These are phyloP conservation scores for Hoplodrina blanda DNA, from an alignment of 2,888 invertebrate species.

Conservation along the genomic window DNA sequence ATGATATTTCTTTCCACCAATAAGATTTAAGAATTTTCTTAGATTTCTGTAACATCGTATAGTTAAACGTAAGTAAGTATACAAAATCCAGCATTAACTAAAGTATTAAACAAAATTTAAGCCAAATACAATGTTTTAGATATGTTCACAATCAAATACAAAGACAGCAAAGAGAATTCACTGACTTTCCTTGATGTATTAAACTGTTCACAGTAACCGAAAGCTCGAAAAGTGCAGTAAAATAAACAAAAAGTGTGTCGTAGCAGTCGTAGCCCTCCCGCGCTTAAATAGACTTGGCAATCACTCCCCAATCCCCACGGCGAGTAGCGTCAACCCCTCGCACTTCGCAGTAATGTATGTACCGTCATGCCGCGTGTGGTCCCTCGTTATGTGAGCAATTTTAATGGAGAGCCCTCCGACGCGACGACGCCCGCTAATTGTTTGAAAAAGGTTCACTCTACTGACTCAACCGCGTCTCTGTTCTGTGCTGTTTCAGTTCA, in stretches of 20 bases:
- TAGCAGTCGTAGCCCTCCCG: constrained; percentile 44
- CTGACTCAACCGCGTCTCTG: constrained; percentile 59
- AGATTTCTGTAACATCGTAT: neutral
- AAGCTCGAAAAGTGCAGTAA: constrained; percentile 47
- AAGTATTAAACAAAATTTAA: neutral
- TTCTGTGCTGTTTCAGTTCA: constrained; percentile 25
- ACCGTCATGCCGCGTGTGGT: constrained; percentile 79
- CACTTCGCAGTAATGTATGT: constrained; percentile 78
- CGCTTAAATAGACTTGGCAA: constrained; percentile 69
- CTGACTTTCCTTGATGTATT: constrained; percentile 40
- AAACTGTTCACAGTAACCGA: constrained; percentile 38
- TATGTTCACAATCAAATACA: constrained; percentile 1
- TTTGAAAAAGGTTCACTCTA: constrained; percentile 77
- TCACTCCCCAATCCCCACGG: constrained; percentile 68
- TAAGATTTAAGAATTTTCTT: neutral
- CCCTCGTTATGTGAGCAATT: constrained; percentile 81
- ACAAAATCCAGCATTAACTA: neutral
- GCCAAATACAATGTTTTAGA: constrained; percentile 9
- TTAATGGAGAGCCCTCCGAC: constrained; percentile 80
- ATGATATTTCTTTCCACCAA: neutral
- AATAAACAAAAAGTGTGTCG: constrained; percentile 55
- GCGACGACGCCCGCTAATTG: constrained; percentile 77
- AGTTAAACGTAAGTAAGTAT: neutral
- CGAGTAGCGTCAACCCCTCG: constrained; percentile 74
- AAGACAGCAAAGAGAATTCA: constrained; percentile 17